A percentile compares a stretch with the other conserved stretches of the same genome.
phyloP scores from a whole-genome alignment of 2,797 vertebrate genomes.

The Chelon auratus region DNA sequence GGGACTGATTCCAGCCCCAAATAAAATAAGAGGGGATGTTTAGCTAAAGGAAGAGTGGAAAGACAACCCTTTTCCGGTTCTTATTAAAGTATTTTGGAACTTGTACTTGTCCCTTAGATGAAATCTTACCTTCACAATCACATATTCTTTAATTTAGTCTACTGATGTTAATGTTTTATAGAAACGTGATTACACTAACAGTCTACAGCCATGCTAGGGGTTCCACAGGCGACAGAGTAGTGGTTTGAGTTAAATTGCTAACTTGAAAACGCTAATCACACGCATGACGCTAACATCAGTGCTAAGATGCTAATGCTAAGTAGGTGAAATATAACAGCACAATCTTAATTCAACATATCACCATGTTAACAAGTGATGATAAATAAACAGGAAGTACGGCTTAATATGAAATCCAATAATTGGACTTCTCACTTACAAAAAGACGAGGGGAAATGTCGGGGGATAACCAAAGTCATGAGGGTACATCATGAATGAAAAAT shows the following conservation, averaged over 20 bases:
- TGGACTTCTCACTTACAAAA: not conserved
- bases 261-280: not conserved
- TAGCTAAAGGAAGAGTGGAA: constrained; percentile 27
- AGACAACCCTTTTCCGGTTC: constrained; percentile 14
- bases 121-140: constrained; percentile 6
- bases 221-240: not conserved
- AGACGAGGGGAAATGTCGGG: not conserved
- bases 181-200: not conserved
- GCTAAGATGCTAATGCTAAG: not conserved
- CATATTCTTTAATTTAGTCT: not conserved
- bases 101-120: not conserved
- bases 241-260: not conserved
- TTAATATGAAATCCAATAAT: not conserved
- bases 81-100: constrained; percentile 18
- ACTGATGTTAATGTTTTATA: not conserved
- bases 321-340: not conserved
- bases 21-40: constrained; percentile 43
- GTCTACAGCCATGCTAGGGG: not conserved
- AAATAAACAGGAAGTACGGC: not conserved
- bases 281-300: too few species aligned
- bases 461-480: not conserved
- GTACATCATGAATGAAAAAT: not conserved
- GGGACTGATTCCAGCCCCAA: constrained; percentile 46
- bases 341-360: not conserved
- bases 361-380: not conserved